These are phyloP conservation scores for Hassar affinis DNA, from an alignment of 2,113 vertebrate genomes.

Conservation along the genomic window DNA sequence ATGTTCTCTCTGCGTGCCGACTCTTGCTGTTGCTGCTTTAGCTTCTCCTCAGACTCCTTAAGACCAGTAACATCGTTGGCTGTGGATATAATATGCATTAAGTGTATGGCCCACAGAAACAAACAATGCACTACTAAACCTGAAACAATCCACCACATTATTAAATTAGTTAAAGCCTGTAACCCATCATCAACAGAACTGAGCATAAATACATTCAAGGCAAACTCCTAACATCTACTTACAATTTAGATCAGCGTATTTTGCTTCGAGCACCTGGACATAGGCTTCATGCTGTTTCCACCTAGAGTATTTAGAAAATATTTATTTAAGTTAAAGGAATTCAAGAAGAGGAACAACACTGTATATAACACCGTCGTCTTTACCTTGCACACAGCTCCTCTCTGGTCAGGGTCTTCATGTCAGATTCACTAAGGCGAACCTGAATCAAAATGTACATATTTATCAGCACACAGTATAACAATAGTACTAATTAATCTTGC, in stretches of 20 bases:
- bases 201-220: not conserved
- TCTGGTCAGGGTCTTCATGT: slow-evolving; percentile 95
- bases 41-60: slow-evolving; percentile 96
- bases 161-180: not conserved
- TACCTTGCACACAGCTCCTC: slow-evolving; percentile 94
- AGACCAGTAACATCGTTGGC: slow-evolving; percentile 95
- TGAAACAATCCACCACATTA: not conserved
- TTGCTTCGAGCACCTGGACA: slow-evolving; percentile 94
- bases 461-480: not conserved
- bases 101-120: not conserved
- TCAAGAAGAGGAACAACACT: slow-evolving; percentile 4
- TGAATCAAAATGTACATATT: slow-evolving; percentile 59
- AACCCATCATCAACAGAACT: not conserved
- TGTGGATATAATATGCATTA: slow-evolving; percentile 52
- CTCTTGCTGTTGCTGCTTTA: slow-evolving; percentile 98
- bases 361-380: not conserved
- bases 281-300: slow-evolving; percentile 98
- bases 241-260: slow-evolving; percentile 97
- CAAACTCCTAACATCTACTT: slow-evolving; percentile 71
- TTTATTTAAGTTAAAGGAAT: not conserved
- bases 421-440: slow-evolving; percentile 97
- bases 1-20: slow-evolving; percentile 98
- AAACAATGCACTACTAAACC: not conserved
- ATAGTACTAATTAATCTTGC: not conserved
- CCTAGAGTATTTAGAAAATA: slow-evolving; percentile 65